Evolutionary conservation across 2,113 vertebrate genomes (phyloP), one percentile per base, ranked within the genome.

Genomic region (Ceuthmochares aereus): DNA sequence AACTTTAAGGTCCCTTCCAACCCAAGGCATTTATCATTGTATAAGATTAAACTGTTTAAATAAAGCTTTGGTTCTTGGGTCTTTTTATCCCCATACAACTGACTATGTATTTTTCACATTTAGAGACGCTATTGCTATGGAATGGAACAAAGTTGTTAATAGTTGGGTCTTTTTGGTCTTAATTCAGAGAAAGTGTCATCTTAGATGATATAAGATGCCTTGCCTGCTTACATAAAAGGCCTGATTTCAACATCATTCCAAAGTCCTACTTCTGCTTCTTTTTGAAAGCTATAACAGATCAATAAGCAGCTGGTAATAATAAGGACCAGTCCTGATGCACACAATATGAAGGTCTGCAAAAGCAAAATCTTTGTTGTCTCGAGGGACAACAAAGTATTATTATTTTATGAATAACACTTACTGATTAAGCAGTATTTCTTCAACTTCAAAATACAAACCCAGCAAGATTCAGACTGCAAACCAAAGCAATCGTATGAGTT

Each of bases 351-450:
- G 42, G 30, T 40, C 13, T 72, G 60, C 58, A 84, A 87, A 81
- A 92, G 40, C 72, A 90, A 90, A 94, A 77, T 2, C n/a, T n/a
- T n/a, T n/a, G n/a, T n/a, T n/a, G 52, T 67, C 83, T 47, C n/a
- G 27, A 30, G 75, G 69, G 67, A 67, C 40, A 0, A 2, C 9
- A 34, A 0, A 0, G 32, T 45, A 73, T 77, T 83, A 76, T 82
- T 90, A 56, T 49, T 67, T 47, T 40, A 49, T 68, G 86, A 95
- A 86, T 84, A 92, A 93, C 47, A 36, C 7, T 10, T 90, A 95
- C 87, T 70, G 82, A 93, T 93, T 55, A 89, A 86, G 52, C 43
- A 70, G 83, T 70, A 77, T 86, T 92, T 93, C 64, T 86, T 64
- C 60, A 90, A 25, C 42, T 45, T 42, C 5, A 13, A 88, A 91